These are phyloP conservation scores for Anguilla rostrata DNA, from an alignment of 2,113 vertebrate species.

Conservation along the genomic window DNA sequence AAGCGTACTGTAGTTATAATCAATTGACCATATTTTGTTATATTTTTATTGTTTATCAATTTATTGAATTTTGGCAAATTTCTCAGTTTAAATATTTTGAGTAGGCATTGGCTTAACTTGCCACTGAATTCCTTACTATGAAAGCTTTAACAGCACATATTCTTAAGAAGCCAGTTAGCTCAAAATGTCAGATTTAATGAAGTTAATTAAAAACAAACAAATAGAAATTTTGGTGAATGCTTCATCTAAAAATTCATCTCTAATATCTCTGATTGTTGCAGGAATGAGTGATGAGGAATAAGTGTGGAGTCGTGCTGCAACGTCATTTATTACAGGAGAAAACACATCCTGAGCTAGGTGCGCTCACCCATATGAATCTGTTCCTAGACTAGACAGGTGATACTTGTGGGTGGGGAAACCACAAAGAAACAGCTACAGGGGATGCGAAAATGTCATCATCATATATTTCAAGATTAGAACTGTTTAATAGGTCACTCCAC, in stretches of 20 bases:
- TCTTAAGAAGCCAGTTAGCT: too few species aligned
- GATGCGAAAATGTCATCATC: constrained; percentile 46
- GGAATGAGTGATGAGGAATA: not conserved
- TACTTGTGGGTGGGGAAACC: not conserved
- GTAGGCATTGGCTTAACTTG: too few species aligned
- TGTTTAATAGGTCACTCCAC: constrained; percentile 35
- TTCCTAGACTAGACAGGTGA: not conserved
- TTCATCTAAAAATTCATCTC: not conserved
- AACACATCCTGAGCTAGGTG: not conserved
- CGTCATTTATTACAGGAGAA: not conserved
- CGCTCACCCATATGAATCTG: not conserved
- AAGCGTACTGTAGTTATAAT: too few species aligned
- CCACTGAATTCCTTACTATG: too few species aligned
- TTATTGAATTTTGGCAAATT: too few species aligned
- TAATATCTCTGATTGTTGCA: not conserved
- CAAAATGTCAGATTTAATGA: not conserved
- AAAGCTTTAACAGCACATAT: too few species aligned
- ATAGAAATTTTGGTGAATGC: constrained; percentile 8
- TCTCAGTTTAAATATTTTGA: too few species aligned
- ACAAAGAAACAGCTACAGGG: not conserved
- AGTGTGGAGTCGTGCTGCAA: not conserved
- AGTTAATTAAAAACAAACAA: constrained; percentile 37
- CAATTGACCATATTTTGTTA: too few species aligned
- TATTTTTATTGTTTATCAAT: too few species aligned
- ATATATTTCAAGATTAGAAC: constrained; percentile 46